Evolutionary conservation across 2,888 invertebrate genomes (phyloP), one percentile per base, ranked within the genome.

Genomic region (Zootermopsis nevadensis): DNA sequence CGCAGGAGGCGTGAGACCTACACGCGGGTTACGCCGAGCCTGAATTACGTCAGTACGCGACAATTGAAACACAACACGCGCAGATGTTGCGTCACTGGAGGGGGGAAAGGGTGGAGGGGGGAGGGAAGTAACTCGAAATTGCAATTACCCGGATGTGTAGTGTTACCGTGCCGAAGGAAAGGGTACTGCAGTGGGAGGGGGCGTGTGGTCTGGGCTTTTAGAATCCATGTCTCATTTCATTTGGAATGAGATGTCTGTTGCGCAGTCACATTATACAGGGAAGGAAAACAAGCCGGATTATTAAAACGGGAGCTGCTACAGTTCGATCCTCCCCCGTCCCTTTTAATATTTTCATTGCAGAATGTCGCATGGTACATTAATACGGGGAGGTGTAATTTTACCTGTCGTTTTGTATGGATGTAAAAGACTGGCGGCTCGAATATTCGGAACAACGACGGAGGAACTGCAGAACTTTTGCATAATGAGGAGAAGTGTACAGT

Each of bases 81-180:
- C 66, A 79, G 82, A 31, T 76, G 77, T 69, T 60, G 66, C 79
- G 53, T 79, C 79, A 66, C 53, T 35, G 48, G 42, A n/a, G 31
- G 22, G 53, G 66, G 19, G 77, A 35, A 55, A 31, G 72, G 82
- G 35, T 77, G 30, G 38, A 30, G 82, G 60, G 60, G 31, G 55
- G n/a, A 31, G 72, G 24, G 22, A 27, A 77, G 77, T 74, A 77
- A 83, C 81, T 83, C 82, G 81, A 67, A 72, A 80, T 83, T 83
- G 66, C 83, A 80, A 83, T 82, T 82, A 82, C 82, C 82, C 82
- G 82, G 82, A 76, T 82, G 82, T 82, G 60, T 79, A 33, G 60
- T 79, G 79, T 35, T 38, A 38, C 74, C n/a, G 74, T 74, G 38
- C 74, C 4, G 48, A 79, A 79, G 79, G 79, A 38, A 35, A 24